A percentile compares a stretch with the other conserved stretches of the same genome.
Evolutionary conservation across 2,888 invertebrate genomes (phyloP).

Genomic region (Chrysomela aeneicollis): DNA sequence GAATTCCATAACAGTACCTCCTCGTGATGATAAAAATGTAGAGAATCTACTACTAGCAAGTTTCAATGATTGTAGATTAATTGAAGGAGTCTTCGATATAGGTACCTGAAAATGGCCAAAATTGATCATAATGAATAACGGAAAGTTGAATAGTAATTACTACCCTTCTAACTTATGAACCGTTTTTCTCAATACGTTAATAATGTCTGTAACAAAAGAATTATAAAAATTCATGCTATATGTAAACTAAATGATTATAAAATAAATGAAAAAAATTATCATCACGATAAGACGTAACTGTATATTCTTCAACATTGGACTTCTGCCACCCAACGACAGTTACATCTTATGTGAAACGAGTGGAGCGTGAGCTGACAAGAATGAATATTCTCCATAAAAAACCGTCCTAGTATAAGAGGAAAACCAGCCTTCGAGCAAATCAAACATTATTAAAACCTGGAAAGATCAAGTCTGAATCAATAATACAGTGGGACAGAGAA

Average conservation of each 20-base stretch:
- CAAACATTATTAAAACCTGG: slow-evolving; percentile 9
- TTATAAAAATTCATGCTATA: slow-evolving; percentile 14
- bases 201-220: slow-evolving; percentile 20
- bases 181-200: slow-evolving; percentile 21
- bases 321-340: slow-evolving; percentile 14
- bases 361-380: slow-evolving; percentile 18
- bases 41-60: neutral
- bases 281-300: slow-evolving; percentile 2
- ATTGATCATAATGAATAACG: slow-evolving; percentile 3
- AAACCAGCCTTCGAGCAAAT: neutral
- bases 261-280: too few species aligned
- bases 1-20: too few species aligned
- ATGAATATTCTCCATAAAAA: slow-evolving; percentile 11
- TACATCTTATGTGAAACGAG: slow-evolving; percentile 14
- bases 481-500: slow-evolving; percentile 19
- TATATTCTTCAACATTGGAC: slow-evolving; percentile 17
- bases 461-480: slow-evolving; percentile 34
- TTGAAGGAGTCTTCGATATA: slow-evolving; percentile 20
- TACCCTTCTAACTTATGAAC: slow-evolving; percentile 25
- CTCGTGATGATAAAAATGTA: neutral
- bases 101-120: slow-evolving; percentile 6
- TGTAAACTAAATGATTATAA: slow-evolving; percentile 23
- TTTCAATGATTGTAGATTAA: slow-evolving; percentile 11
- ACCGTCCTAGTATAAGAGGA: slow-evolving; percentile 23
- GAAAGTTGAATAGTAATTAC: slow-evolving; percentile 15